Conservation (phyloP, 2,888 invertebrate species). For the Andrena flavipes region DNA sequence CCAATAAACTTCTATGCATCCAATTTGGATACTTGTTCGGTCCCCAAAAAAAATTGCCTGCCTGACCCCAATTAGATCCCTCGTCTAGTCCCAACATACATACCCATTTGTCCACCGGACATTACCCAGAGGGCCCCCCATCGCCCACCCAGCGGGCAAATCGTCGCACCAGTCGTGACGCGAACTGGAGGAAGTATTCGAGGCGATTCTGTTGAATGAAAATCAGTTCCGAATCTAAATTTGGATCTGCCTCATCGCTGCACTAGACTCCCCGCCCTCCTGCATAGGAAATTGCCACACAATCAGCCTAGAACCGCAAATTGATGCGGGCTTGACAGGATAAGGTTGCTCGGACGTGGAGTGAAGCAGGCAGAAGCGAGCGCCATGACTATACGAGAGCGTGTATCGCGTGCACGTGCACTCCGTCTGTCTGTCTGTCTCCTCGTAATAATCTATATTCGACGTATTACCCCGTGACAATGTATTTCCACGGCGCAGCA, state of each 20-base stretch:
- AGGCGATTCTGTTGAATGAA: not conserved
- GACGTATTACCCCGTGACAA: constrained; percentile 13
- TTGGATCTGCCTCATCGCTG: constrained; percentile 11
- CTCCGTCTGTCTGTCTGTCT: not conserved
- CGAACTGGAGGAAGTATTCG: not conserved
- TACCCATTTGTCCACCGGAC: not conserved
- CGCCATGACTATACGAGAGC: constrained; percentile 6
- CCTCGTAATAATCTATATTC: constrained; percentile 22
- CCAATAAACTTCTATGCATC: too few relatives aligned
- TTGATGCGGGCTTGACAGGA: constrained; percentile 15
- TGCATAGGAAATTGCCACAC: constrained; percentile 23
- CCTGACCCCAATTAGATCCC: too few relatives aligned
- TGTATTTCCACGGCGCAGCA: constrained; percentile 19
- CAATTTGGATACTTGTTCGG: too few relatives aligned
- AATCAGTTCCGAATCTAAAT: constrained; percentile 5
- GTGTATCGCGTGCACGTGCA: not conserved
- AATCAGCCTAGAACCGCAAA: constrained; percentile 26
- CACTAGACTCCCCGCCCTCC: not conserved
- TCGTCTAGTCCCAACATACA: not conserved
- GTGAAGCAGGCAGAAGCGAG: constrained; percentile 41
- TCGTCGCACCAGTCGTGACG: not conserved
- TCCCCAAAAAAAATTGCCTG: too few relatives aligned
- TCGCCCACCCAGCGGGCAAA: not conserved
- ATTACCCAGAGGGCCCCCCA: not conserved
- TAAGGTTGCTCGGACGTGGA: constrained; percentile 25